phyloP scores from a whole-genome alignment of 2,113 vertebrate species.

The Psilopsiagon aurifrons region DNA sequence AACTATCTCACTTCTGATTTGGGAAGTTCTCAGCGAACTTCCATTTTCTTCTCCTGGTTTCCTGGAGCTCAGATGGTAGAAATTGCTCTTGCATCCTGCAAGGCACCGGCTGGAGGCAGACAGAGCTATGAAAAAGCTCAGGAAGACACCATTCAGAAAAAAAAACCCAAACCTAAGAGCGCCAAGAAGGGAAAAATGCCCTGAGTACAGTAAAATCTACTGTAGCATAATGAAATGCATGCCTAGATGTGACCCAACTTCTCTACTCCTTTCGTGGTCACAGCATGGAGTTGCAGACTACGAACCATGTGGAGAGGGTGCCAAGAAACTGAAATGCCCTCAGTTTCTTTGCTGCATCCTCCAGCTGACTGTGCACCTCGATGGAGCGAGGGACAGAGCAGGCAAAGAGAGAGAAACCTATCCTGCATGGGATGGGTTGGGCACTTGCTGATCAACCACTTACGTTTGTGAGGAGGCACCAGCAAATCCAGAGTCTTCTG shows the following conservation, averaged over 20 bases:
- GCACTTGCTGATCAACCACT: constrained; percentile 14
- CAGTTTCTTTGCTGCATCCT: neutral
- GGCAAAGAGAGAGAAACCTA: rapidly evolving
- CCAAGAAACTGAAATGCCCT: neutral
- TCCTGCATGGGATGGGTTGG: neutral
- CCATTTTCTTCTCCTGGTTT: neutral
- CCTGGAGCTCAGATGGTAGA: neutral
- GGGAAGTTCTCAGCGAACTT: neutral
- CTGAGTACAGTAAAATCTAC: neutral
- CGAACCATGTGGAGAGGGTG: neutral
- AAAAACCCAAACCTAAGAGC: neutral
- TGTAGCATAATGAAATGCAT: neutral
- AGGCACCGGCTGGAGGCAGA: neutral
- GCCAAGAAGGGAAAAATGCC: neutral
- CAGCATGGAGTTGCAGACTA: neutral
- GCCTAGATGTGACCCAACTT: neutral
- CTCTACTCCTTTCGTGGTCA: neutral
- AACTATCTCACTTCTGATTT: neutral
- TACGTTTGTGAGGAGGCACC: constrained; percentile 94
- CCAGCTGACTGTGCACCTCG: neutral
- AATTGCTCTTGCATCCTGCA: neutral
- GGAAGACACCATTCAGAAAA: neutral
- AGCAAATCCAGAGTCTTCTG: constrained; percentile 92
- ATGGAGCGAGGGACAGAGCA: neutral
- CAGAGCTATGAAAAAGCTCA: neutral